Percentiles rank a stretch among this genome's conserved stretches.
Evolutionary conservation across 1,140 invertebrate species (phyloP).

Genomic region (Euura saliciscinereae): DNA sequence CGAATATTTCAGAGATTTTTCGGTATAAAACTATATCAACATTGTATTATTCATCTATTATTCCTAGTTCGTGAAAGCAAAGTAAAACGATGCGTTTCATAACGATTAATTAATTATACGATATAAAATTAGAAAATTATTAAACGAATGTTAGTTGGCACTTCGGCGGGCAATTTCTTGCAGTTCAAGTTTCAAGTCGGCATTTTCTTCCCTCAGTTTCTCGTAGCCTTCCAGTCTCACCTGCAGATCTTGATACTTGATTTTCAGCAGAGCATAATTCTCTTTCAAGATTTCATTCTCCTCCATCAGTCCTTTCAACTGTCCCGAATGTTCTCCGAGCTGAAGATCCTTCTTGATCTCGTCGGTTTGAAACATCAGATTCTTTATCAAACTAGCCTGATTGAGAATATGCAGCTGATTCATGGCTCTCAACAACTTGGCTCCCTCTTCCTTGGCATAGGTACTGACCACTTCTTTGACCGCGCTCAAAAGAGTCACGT

Average conservation of each 20-base stretch:
- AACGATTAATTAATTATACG: too few species aligned
- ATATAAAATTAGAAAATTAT: not conserved
- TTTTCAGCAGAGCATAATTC: conserved; percentile 39
- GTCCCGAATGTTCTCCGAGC: conserved; percentile 34
- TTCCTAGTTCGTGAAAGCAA: not conserved
- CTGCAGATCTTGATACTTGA: conserved; percentile 40
- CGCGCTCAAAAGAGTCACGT: conserved; percentile 38
- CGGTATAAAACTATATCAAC: too few species aligned
- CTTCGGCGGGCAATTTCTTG: conserved; percentile 33
- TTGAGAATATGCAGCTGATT: conserved; percentile 45
- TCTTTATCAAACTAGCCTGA: conserved; percentile 47
- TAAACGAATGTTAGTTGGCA: not conserved
- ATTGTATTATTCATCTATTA: too few species aligned
- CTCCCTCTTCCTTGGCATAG: conserved; percentile 45
- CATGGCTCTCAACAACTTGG: conserved; percentile 45
- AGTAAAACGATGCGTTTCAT: not conserved
- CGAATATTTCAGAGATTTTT: too few species aligned
- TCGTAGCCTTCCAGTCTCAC: conserved; percentile 39
- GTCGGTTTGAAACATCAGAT: conserved; percentile 43
- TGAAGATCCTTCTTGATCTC: conserved; percentile 44
- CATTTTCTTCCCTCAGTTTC: conserved; percentile 46
- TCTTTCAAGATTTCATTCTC: conserved; percentile 47
- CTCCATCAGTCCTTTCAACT: conserved; percentile 35
- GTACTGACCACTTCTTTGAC: conserved; percentile 46
- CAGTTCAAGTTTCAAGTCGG: conserved; percentile 42